Conservation (phyloP, 53 echinoderm and acorn worm species). For the Henricia sp. region DNA sequence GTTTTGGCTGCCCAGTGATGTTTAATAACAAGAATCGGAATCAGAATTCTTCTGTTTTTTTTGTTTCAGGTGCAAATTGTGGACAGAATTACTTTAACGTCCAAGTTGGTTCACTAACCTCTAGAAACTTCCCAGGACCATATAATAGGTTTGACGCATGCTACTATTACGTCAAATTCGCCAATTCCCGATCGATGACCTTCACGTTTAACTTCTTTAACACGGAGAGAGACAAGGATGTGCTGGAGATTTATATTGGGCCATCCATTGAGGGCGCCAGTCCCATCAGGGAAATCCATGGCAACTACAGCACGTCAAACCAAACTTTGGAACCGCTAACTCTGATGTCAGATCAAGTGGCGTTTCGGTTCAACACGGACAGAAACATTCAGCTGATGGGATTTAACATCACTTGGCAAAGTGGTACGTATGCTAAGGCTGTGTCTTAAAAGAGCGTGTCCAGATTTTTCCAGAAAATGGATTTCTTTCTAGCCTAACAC, state of each 20-base stretch:
- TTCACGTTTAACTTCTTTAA: conserved; percentile 32
- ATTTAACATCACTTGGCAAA: background rate
- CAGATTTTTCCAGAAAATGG: too few species aligned
- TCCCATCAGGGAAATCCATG: background rate
- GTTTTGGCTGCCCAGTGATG: too few species aligned
- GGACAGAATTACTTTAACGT: background rate
- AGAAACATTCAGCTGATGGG: conserved; percentile 7
- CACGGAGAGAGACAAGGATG: conserved; percentile 49
- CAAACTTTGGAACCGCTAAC: background rate
- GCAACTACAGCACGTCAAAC: background rate
- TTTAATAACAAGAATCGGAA: too few species aligned
- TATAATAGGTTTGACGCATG: background rate
- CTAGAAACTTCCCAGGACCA: conserved; percentile 4
- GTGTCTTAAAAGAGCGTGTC: too few species aligned
- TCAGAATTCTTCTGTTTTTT: background rate
- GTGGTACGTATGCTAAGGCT: too few species aligned
- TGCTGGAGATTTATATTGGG: conserved; percentile 21
- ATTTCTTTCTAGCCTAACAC: too few species aligned
- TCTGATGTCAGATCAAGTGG: background rate
- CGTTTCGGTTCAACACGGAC: conserved; percentile 17
- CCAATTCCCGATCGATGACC: conserved; percentile 39
- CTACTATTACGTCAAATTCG: conserved; percentile 33
- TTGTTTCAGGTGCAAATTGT: conserved; percentile 12
- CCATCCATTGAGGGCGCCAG: background rate
- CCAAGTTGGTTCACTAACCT: background rate